Conservation (phyloP, 1,140 invertebrate species). For the Plectrocnemia conspersa region DNA sequence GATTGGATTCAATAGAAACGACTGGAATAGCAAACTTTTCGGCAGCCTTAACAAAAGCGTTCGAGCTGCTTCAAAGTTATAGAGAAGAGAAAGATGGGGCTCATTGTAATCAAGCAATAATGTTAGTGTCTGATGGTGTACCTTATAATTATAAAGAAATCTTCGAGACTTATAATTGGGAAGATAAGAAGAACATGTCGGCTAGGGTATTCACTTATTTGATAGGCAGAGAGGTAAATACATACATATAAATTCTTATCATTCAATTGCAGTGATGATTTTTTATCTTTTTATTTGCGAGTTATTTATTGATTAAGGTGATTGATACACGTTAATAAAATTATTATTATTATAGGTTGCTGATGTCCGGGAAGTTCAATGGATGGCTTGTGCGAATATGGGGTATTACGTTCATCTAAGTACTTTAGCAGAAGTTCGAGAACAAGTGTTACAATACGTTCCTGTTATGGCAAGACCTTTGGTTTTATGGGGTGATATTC, state of each 20-base stretch:
- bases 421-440: conserved; percentile 86
- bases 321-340: background rate
- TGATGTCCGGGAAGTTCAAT: conserved; percentile 79
- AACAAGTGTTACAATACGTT: conserved; percentile 89
- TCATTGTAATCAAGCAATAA: conserved; percentile 79
- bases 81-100: conserved; percentile 57
- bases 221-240: conserved; percentile 80
- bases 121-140: conserved; percentile 97
- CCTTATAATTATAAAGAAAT: conserved; percentile 90
- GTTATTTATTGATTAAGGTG: conserved; percentile 4
- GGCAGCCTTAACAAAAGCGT: conserved; percentile 82
- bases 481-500: conserved; percentile 71
- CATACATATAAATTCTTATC: no score
- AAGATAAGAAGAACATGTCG: conserved; percentile 62
- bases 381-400: conserved; percentile 95
- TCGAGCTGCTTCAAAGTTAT: conserved; percentile 72
- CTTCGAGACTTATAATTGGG: conserved; percentile 85
- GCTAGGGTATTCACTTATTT: conserved; percentile 97
- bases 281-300: background rate
- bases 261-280: no score
- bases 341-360: conserved; percentile 48
- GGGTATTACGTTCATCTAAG: conserved; percentile 93
- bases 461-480: conserved; percentile 85
- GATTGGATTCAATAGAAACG: conserved; percentile 72
- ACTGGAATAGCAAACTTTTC: conserved; percentile 93